Conservation (phyloP, 1,140 invertebrate species). For the Drosophila micromelanica region DNA sequence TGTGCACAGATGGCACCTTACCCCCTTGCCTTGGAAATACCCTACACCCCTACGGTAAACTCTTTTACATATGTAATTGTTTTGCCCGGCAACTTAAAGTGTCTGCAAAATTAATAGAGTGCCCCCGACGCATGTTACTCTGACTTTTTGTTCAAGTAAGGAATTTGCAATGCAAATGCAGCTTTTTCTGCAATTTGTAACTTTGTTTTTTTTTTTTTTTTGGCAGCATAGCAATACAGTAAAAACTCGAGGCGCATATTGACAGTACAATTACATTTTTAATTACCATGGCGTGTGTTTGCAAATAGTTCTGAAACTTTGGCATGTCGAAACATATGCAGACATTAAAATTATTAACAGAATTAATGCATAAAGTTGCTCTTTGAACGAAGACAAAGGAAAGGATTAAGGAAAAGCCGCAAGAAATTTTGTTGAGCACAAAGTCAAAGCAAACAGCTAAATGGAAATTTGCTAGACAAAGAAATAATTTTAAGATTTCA, state of each 20-base stretch:
- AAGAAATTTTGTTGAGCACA: slow-evolving; percentile 44
- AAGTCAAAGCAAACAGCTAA: slow-evolving; percentile 64
- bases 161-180: slow-evolving; percentile 70
- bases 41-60: background rate
- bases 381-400: slow-evolving; percentile 42
- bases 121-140: background rate
- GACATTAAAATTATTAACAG: slow-evolving; percentile 81
- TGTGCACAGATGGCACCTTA: background rate
- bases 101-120: slow-evolving; percentile 29
- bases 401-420: slow-evolving; percentile 43
- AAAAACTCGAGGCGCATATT: slow-evolving; percentile 57
- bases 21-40: no score
- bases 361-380: slow-evolving; percentile 78
- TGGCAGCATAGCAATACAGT: slow-evolving; percentile 1
- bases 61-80: background rate
- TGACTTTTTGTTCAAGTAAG: background rate
- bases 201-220: slow-evolving; percentile 5
- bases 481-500: slow-evolving; percentile 51
- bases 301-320: slow-evolving; percentile 67
- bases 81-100: background rate
- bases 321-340: slow-evolving; percentile 33
- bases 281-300: slow-evolving; percentile 70
- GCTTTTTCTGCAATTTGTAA: slow-evolving; percentile 33
- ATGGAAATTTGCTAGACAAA: slow-evolving; percentile 54
- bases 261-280: slow-evolving; percentile 77